Conservation (phyloP, 2,797 vertebrate genomes). For the Lagocephalus sceleratus region DNA sequence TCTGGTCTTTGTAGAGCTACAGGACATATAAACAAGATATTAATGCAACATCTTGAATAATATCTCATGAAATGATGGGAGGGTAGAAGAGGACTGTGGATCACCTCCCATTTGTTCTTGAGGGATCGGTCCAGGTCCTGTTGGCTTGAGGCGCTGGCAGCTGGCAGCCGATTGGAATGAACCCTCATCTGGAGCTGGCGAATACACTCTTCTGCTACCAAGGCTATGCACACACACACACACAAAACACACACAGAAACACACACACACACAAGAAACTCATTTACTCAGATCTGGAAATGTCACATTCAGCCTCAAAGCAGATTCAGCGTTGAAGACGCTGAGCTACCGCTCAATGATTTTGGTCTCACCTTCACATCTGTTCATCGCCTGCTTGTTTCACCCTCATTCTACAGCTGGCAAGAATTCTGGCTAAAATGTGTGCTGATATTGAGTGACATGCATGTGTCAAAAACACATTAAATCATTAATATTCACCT, state of each 20-base stretch:
- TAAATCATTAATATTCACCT: slow-evolving; percentile 71
- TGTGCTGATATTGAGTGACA: too few species aligned
- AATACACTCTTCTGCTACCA: slow-evolving; percentile 93
- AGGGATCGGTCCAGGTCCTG: slow-evolving; percentile 92
- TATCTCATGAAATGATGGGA: too few species aligned
- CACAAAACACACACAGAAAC: too few species aligned
- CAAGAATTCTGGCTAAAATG: too few species aligned
- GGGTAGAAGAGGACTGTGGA: slow-evolving; percentile 12
- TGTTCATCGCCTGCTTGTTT: too few species aligned
- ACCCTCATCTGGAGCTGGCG: slow-evolving; percentile 93
- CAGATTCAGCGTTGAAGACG: too few species aligned
- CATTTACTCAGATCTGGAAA: neutral
- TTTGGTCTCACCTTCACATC: too few species aligned
- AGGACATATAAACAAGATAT: neutral
- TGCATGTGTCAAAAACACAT: slow-evolving; percentile 9
- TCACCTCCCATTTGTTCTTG: slow-evolving; percentile 87
- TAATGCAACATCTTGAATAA: neutral
- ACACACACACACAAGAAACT: slow-evolving; percentile 13
- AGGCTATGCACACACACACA: slow-evolving; percentile 71
- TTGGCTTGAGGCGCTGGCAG: slow-evolving; percentile 90
- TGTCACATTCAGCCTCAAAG: too few species aligned
- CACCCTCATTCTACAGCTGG: too few species aligned
- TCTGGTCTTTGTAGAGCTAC: slow-evolving; percentile 90
- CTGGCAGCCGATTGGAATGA: slow-evolving; percentile 87
- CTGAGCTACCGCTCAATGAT: too few species aligned